Conservation (phyloP, 2,113 vertebrate genomes). For the Prionailurus bengalensis region DNA sequence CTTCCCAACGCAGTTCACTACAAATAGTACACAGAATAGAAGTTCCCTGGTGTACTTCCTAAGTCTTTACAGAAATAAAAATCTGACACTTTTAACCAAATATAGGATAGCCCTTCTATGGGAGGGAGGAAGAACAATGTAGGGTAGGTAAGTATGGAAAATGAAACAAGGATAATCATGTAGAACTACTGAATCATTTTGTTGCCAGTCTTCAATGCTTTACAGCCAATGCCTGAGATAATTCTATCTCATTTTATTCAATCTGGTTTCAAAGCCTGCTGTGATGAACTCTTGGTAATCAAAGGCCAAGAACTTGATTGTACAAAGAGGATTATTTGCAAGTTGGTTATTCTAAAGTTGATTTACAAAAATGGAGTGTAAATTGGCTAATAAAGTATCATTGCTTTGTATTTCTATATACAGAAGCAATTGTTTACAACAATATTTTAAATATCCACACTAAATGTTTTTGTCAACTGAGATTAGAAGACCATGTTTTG, state of each 20-base stretch:
- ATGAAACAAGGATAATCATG: neutral
- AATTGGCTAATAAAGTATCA: neutral
- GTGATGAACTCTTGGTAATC: neutral
- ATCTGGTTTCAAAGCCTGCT: neutral
- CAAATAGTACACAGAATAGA: neutral
- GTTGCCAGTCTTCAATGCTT: neutral
- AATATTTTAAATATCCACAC: neutral
- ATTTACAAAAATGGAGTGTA: neutral
- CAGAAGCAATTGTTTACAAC: neutral
- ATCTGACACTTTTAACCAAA: neutral
- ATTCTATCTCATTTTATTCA: neutral
- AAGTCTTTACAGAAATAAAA: neutral
- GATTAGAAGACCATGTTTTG: neutral
- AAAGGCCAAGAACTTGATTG: neutral
- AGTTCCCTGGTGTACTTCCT: neutral
- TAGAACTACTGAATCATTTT: neutral
- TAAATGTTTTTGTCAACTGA: neutral
- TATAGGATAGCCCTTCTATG: neutral
- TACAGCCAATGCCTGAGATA: neutral
- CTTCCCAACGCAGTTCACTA: neutral
- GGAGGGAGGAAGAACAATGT: neutral
- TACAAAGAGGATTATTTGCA: neutral
- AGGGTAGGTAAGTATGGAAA: neutral
- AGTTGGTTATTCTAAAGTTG: neutral
- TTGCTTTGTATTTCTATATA: neutral